Conservation (phyloP, 2,113 vertebrate genomes). For the Solenodon paradoxus region DNA sequence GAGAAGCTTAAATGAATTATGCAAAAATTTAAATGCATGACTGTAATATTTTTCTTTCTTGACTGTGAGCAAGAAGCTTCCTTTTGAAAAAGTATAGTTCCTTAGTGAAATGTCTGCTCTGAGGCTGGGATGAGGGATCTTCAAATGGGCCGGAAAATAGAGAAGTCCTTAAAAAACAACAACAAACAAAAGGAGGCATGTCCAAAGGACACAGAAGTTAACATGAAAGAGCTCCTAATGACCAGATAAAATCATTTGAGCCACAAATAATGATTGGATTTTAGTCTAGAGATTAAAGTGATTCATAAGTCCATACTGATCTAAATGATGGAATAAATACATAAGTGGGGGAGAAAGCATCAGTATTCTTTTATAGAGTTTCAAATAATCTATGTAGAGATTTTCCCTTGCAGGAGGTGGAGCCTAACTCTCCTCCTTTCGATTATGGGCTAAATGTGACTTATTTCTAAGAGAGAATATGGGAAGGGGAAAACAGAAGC, state of each 20-base stretch:
- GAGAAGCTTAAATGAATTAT: background rate
- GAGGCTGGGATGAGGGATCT: background rate
- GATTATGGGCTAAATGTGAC: background rate
- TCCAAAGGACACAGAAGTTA: background rate
- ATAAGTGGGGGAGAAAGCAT: background rate
- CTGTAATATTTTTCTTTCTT: conserved; percentile 1
- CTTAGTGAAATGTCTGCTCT: conserved; percentile 2
- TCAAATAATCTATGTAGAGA: background rate
- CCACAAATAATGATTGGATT: background rate
- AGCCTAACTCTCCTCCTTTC: background rate
- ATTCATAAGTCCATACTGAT: background rate
- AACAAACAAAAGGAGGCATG: background rate
- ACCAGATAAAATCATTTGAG: background rate
- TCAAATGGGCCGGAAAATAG: background rate
- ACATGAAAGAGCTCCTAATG: background rate
- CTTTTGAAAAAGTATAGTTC: conserved; percentile 16
- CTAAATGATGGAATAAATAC: background rate
- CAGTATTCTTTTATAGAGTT: background rate
- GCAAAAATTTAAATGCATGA: background rate
- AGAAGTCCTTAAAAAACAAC: background rate
- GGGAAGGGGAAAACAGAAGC: background rate
- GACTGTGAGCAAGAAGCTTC: background rate
- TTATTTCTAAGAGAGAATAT: background rate
- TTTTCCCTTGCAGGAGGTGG: background rate
- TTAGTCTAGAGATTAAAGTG: conserved; percentile 16